Evolutionary conservation across 1,140 invertebrate species (phyloP).

Genomic region (Drosophila equinoxialis): DNA sequence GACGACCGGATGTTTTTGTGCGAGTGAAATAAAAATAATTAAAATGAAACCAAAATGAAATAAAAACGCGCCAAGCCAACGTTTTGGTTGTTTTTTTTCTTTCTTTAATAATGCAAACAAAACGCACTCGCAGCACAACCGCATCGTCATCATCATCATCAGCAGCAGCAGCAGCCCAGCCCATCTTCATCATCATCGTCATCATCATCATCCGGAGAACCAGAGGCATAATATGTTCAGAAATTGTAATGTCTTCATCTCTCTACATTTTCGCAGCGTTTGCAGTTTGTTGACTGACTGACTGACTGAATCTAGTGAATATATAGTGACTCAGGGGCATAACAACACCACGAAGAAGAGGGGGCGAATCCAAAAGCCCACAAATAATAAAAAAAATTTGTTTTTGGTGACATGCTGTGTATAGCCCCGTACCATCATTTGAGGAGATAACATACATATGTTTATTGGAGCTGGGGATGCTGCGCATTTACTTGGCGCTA

Average conservation of each 20-base stretch:
- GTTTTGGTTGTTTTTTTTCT: neutral
- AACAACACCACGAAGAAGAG: constrained; percentile 34
- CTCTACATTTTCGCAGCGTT: constrained; percentile 39
- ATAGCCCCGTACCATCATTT: neutral
- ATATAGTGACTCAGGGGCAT: constrained; percentile 21
- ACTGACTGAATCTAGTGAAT: neutral
- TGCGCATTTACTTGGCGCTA: constrained; percentile 37
- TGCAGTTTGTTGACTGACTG: constrained; percentile 17
- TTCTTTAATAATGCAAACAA: constrained; percentile 36
- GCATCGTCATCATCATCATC: constrained; percentile 34
- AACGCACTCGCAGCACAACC: constrained; percentile 12
- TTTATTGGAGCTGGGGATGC: constrained; percentile 10
- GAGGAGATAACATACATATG: too few species aligned
- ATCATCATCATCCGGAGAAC: constrained; percentile 36
- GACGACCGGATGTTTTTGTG: constrained; percentile 78
- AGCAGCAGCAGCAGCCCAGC: constrained; percentile 5
- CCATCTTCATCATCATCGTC: neutral
- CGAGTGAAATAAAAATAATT: constrained; percentile 59
- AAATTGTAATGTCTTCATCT: constrained; percentile 55
- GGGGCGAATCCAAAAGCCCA: constrained; percentile 27
- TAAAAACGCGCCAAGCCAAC: constrained; percentile 28
- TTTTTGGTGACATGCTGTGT: constrained; percentile 10
- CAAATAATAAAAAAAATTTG: neutral
- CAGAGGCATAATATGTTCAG: constrained; percentile 31
- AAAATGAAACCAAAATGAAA: constrained; percentile 68